Base-by-base conservation (phyloP, 2,113 vertebrate species). In the Daphoenositta chrysoptera region DNA sequence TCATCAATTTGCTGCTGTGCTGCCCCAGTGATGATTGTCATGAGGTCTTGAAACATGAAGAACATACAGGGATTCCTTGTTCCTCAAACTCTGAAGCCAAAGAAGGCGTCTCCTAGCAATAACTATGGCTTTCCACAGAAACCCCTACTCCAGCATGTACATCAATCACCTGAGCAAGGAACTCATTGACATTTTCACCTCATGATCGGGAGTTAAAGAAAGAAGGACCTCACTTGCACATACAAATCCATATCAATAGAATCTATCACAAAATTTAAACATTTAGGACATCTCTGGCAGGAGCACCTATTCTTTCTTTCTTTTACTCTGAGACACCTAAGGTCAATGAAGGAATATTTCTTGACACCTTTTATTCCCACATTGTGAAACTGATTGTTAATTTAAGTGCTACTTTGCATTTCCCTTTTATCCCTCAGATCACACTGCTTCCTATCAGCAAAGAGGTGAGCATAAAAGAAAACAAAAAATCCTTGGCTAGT, bases 151-250 rank as follows among this genome's bases (percentile, higher is more conserved):
- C 61, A 37, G 18, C 26, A 6, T 2, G 6, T 1, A 6, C 3
- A 4, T 60, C 56, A 63, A 6, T 18, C 44, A 63, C 16, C 48
- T 1, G 3, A 75, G 53, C 71, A 39, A 82, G 35, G 44, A 51
- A 56, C 7, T 2, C 0, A 1, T 12, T 0, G 0, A 35, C 14
- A 51, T n/a, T 48, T 45, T 72, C 11, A 9, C 7, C 30, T 68
- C 48, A 37, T 26, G 16, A 58, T 15, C 2, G 1, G 12, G 10
- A 78, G 12, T 35, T 40, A 45, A 65, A 89, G 17, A 40, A 66
- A 76, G 35, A 58, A 81, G 28, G 9, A 37, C 31, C 15, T 61
- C 30, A 17, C 10, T 54, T 39, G 20, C 4, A 7, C 16, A 7
- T 51, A 56, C 11, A 71, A 79, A 79, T 47, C 18, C 4, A 0